Evolutionary conservation across 64 coral and sea anemone genomes (phyloP), one percentile per base, ranked within the genome.

Genomic region (Acropora tenuis): DNA sequence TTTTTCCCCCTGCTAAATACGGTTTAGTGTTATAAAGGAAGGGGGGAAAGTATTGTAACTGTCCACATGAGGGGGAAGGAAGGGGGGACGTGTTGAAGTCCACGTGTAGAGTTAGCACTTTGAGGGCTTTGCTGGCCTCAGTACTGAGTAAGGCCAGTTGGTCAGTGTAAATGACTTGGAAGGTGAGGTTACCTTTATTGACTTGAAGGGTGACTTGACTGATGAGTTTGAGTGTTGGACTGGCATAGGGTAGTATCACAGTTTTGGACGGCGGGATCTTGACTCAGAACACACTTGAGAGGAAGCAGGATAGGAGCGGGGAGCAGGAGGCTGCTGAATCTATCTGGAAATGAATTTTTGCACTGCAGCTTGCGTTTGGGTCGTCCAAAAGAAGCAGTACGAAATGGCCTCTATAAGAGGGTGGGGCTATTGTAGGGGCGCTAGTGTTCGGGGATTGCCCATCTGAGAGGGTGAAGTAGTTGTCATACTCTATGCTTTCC

Each of bases 241-340:
- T 81, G 44, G 89, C 48, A 57, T 90, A 82, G 2, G 89, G 89
- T 42, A 81, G n/a, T 43, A 90, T 65, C 3, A 81, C 78, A 30
- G 78, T 82, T 30, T 53, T 74, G 1, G 71, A 16, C 55, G 79
- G 79, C 8, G 44, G 20, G 2, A 84, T 18, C 3, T 85, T 73
- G 50, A 66, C 89, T 19, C 69, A 84, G 6, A 49, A 68, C 2
- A 69, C 80, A 41, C 50, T 90, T 1, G 57, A 20, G 6, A 74
- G 45, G 17, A 6, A 7, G 45, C 41, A 10, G 43, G 78, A 80
- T 50, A 48, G 89, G 20, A 90, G 16, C 1, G 89, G 72, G 63
- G 73, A 74, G 48, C 60, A 90, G 12, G 89, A 90, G 11, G 78
- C 78, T 46, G 65, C 65, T 20, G 89, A 90, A 49, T 90, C 63